Evolutionary conservation across 1,140 invertebrate species (phyloP).

Genomic region (Anadara kagoshimensis): DNA sequence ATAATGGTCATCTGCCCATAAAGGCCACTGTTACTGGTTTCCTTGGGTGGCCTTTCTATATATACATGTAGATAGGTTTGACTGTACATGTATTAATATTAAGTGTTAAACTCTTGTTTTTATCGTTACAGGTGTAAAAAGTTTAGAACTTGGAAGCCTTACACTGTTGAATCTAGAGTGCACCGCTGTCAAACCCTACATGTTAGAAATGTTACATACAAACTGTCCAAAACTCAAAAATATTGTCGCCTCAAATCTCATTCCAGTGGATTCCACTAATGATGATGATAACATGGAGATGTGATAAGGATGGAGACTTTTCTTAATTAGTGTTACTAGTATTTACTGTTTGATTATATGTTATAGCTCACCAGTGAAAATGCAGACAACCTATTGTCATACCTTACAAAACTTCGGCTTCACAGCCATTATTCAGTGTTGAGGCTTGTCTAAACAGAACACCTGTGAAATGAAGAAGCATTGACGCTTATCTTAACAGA

Average conservation of each 20-base stretch:
- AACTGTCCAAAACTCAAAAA: conserved; percentile 44
- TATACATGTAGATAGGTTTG: neutral
- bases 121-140: conserved; percentile 42
- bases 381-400: no score
- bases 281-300: conserved; percentile 22
- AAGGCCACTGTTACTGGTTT: neutral
- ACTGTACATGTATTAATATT: neutral
- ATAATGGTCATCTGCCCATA: neutral
- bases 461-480: no score
- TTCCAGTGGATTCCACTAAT: conserved; percentile 38
- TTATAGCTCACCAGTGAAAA: no score
- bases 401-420: no score
- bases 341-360: no score
- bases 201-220: conserved; percentile 13
- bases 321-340: no score
- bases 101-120: neutral
- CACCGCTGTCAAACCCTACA: conserved; percentile 49
- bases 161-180: conserved; percentile 55
- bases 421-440: no score
- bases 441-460: no score
- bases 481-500: no score
- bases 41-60: neutral
- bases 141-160: conserved; percentile 43
- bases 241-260: conserved; percentile 44
- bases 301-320: no score